Conservation (phyloP, 30 jellyfish, hydroid and myxozoan genomes). For the Haliclystus octoradiatus region DNA sequence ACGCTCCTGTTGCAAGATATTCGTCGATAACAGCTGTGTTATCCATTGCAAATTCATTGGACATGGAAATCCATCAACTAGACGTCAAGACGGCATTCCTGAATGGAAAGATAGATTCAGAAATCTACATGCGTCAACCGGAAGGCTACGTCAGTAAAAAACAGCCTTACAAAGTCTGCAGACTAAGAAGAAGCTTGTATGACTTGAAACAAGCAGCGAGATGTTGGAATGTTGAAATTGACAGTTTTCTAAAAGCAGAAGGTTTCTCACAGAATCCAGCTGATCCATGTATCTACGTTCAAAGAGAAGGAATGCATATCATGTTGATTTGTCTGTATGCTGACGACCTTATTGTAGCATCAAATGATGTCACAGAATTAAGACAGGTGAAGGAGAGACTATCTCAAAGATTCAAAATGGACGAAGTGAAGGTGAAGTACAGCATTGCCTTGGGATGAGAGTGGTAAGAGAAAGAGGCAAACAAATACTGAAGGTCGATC, state of each 20-base stretch:
- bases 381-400: neutral
- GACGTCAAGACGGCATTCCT: conserved; percentile 60
- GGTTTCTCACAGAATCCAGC: conserved; percentile 11
- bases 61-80: conserved; percentile 60
- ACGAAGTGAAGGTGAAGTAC: neutral
- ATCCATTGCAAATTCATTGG: conserved; percentile 31
- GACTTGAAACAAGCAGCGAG: conserved; percentile 54
- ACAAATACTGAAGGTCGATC: neutral
- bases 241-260: conserved; percentile 18
- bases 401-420: neutral
- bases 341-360: neutral
- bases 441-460: neutral
- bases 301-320: no score
- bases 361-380: neutral
- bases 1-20: conserved; percentile 43
- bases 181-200: conserved; percentile 25
- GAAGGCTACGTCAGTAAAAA: conserved; percentile 39
- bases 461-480: no score
- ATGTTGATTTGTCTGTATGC: neutral
- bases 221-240: conserved; percentile 41
- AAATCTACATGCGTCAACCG: conserved; percentile 52
- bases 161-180: conserved; percentile 26
- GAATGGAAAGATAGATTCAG: conserved; percentile 39
- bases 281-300: conserved; percentile 19
- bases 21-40: conserved; percentile 30